phyloP scores from a whole-genome alignment of 2,113 vertebrate species.

The Callopanchax toddi region DNA sequence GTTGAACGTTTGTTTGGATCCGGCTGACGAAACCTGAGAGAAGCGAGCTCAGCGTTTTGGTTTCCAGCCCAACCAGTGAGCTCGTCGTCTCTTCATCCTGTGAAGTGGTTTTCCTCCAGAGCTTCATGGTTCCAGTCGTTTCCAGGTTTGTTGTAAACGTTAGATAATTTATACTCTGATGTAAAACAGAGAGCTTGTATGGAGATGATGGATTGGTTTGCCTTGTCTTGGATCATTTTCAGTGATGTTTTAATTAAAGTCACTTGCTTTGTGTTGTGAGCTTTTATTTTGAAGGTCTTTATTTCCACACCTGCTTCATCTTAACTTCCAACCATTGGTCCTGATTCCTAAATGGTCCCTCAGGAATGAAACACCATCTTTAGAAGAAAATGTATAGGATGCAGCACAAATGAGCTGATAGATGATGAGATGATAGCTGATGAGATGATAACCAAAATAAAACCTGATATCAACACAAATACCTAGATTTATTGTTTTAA shows the following conservation, averaged over 20 bases:
- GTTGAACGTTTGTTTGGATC: not conserved
- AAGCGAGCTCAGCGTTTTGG: not conserved
- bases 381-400: too few species aligned
- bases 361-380: too few species aligned
- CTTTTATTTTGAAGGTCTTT: slow-evolving; percentile 28
- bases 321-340: too few species aligned
- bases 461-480: too few species aligned
- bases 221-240: slow-evolving; percentile 17
- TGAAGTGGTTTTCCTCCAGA: not conserved
- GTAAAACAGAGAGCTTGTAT: not conserved
- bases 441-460: too few species aligned
- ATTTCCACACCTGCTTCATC: not conserved
- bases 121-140: not conserved
- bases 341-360: too few species aligned
- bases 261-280: slow-evolving; percentile 37
- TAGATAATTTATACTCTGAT: not conserved
- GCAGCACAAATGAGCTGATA: too few species aligned
- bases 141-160: slow-evolving; percentile 6
- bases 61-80: slow-evolving; percentile 1
- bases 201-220: slow-evolving; percentile 5
- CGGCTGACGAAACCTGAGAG: not conserved
- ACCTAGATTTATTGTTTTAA: too few species aligned
- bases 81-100: not conserved
- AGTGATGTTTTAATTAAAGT: slow-evolving; percentile 49
- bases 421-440: too few species aligned